Conservation (phyloP, 2,888 invertebrate species). For the Trichogramma evanescens region DNA sequence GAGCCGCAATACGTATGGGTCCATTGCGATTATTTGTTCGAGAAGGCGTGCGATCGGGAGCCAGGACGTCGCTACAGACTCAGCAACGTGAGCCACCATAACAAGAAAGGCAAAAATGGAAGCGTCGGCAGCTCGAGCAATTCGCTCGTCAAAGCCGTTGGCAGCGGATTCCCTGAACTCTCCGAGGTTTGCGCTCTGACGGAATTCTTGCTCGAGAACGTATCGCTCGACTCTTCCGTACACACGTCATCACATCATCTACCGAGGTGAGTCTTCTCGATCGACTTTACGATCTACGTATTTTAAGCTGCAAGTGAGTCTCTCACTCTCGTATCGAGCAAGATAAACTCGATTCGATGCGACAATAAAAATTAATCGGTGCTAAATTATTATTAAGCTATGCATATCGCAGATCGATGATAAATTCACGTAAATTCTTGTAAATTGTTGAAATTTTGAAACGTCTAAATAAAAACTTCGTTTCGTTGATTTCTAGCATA, state of each 20-base stretch:
- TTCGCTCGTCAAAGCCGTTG: constrained; percentile 51
- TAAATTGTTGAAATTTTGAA: no score
- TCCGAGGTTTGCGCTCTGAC: constrained; percentile 66
- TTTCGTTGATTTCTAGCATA: no score
- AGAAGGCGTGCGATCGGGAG: constrained; percentile 51
- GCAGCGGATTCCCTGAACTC: constrained; percentile 58
- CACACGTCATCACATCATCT: constrained; percentile 72
- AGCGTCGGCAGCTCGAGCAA: constrained; percentile 23
- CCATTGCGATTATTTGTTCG: constrained; percentile 62
- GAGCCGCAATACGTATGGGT: constrained; percentile 84
- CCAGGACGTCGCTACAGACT: constrained; percentile 17
- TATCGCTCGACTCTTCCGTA: constrained; percentile 67
- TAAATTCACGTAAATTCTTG: no score
- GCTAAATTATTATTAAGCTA: no score
- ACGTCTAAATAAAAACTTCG: no score
- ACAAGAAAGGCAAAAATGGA: neutral
- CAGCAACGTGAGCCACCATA: neutral
- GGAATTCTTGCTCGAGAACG: constrained; percentile 68
- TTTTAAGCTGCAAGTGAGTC: no score
- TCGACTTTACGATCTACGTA: neutral
- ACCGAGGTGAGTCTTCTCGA: constrained; percentile 47
- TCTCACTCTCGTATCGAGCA: no score
- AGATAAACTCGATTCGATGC: no score
- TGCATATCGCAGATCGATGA: no score
- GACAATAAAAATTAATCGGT: no score